Evolutionary conservation across 2,113 vertebrate genomes (phyloP).

Genomic region (Tichodroma muraria): DNA sequence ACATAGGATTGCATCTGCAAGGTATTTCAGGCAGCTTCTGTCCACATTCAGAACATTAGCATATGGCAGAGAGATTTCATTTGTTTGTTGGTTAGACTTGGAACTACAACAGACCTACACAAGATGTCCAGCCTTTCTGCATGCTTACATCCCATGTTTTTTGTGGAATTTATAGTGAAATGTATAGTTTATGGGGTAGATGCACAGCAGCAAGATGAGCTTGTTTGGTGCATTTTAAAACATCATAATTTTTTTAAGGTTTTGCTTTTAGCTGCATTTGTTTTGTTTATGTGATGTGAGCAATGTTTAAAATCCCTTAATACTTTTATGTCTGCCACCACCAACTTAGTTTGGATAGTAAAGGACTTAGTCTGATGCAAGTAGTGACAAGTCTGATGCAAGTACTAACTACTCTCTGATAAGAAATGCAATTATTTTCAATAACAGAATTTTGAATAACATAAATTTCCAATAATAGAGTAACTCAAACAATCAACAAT

Average conservation of each 20-base stretch:
- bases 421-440: neutral
- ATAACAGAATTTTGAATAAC: neutral
- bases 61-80: neutral
- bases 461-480: neutral
- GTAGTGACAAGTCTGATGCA: neutral
- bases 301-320: neutral
- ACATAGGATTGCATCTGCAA: neutral
- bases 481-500: neutral
- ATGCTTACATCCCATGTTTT: neutral
- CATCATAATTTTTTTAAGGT: neutral
- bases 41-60: neutral
- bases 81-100: neutral
- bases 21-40: neutral
- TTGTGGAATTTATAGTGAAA: neutral
- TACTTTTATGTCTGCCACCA: neutral
- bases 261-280: neutral
- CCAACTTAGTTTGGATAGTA: neutral
- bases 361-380: neutral
- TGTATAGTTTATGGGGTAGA: neutral
- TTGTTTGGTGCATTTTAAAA: neutral
- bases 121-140: neutral
- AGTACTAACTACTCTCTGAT: neutral
- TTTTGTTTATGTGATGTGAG: neutral
- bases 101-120: neutral
- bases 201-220: neutral